Evolutionary conservation across 2,113 vertebrate genomes (phyloP), one percentile per base, ranked within the genome.

Genomic region (Balaenoptera acutorostrata): DNA sequence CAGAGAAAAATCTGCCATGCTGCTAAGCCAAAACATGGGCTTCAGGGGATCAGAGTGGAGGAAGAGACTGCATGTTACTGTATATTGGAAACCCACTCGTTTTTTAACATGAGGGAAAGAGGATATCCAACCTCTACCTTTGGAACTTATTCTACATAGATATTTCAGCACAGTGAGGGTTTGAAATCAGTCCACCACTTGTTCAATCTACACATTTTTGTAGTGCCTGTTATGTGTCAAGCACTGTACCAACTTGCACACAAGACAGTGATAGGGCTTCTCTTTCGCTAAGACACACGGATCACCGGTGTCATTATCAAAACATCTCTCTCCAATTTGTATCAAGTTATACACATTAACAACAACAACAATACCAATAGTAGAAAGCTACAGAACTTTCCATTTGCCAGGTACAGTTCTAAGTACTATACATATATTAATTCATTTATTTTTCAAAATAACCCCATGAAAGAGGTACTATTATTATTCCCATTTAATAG

Each of bases 1-100:
- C 15, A 92, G 83, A 98, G 63, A 97, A 97, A 88, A 17, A 23
- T 14, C 29, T 90, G 3, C 29, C 88, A 46, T 20, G 49, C 49
- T 63, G 29, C 5, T 6, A 71, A 97, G 90, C 29, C 75, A 88
- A 66, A 98, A 98, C 97, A 41, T 84, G 82, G n/a, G 33, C 81
- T 57, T 87, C 23, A 2, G n/a, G 44, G 15, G 29, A 77, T 96
- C 33, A 84, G 81, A 68, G 90, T 13, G 39, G 2, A 80, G 5
- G 3, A 17, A 72, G 66, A 71, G 27, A 20, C 9, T 31, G 1
- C 20, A 74, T 69, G 18, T 46, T 66, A 71, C 55, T 0, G 39
- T 36, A 5, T 27, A 46, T n/a, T 66, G 10, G 17, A 94, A 83
- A 89, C 33, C 33, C 69, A 33, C 8, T 80, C 88, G 41, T 94